These are phyloP conservation scores for Acipenser ruthenus DNA, from an alignment of 2,797 vertebrate species.

Conservation along the genomic window DNA sequence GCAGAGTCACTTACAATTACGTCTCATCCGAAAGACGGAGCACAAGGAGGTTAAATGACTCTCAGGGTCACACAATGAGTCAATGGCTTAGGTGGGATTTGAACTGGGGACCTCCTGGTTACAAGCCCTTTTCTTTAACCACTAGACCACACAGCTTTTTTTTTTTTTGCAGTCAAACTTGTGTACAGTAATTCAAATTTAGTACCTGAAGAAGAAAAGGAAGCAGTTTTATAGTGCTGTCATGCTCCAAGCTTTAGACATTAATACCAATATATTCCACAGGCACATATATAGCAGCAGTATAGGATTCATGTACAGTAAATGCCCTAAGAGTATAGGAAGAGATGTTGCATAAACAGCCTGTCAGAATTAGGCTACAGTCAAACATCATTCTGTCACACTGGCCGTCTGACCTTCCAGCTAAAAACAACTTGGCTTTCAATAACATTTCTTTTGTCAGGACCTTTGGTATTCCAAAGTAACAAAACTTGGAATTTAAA, in stretches of 20 bases:
- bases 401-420: neutral
- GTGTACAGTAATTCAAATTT: too few relatives aligned
- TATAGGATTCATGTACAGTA: neutral
- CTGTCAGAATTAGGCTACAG: slow-evolving; percentile 1
- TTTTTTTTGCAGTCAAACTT: too few relatives aligned
- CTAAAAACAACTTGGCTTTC: neutral
- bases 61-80: too few relatives aligned
- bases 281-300: neutral
- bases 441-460: neutral
- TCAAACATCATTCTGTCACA: neutral
- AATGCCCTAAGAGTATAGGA: neutral
- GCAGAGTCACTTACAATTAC: too few relatives aligned
- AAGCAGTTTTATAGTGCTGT: neutral
- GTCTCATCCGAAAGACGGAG: too few relatives aligned
- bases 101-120: too few relatives aligned
- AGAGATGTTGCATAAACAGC: neutral
- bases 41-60: too few relatives aligned
- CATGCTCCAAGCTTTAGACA: neutral
- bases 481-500: neutral
- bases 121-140: too few relatives aligned
- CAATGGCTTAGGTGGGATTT: too few relatives aligned
- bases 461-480: neutral
- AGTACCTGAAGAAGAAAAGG: too few relatives aligned
- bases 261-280: neutral
- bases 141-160: too few relatives aligned